phyloP scores from a whole-genome alignment of 2,113 vertebrate species.

The Bubo scandiacus region DNA sequence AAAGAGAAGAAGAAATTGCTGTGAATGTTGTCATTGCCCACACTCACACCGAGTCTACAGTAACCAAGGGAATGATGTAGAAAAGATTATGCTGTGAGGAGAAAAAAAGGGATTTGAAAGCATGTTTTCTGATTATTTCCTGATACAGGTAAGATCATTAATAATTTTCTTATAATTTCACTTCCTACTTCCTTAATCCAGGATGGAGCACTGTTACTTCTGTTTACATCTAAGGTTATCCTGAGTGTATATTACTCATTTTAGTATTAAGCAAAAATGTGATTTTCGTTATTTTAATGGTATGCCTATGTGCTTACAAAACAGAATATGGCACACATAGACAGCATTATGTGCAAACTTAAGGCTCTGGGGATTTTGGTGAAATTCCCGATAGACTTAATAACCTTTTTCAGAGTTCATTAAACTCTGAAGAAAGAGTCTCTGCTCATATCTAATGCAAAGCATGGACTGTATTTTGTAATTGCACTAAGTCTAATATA shows the following conservation, averaged over 20 bases:
- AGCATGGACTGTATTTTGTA: not conserved
- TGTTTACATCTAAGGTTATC: not conserved
- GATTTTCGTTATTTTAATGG: not conserved
- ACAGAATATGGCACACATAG: not conserved
- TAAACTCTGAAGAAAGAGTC: not conserved
- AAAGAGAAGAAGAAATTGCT: not conserved
- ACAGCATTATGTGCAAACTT: not conserved
- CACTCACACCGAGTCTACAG: rapidly evolving
- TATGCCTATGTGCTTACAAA: not conserved
- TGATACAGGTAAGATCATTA: not conserved
- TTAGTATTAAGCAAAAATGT: not conserved
- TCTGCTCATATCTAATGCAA: not conserved
- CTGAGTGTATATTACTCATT: not conserved
- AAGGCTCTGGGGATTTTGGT: not conserved
- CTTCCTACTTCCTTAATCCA: not conserved
- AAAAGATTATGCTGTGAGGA: not conserved
- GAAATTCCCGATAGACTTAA: not conserved
- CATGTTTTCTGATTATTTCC: not conserved
- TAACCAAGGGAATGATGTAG: not conserved
- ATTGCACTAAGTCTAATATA: not conserved
- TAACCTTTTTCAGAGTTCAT: not conserved
- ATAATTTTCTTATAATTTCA: not conserved
- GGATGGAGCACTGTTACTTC: not conserved
- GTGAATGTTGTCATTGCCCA: not conserved
- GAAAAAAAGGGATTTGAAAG: not conserved